A percentile compares a stretch with the other conserved stretches of the same genome.
Conservation (phyloP, 1,140 invertebrate genomes). For the Atta texana region DNA sequence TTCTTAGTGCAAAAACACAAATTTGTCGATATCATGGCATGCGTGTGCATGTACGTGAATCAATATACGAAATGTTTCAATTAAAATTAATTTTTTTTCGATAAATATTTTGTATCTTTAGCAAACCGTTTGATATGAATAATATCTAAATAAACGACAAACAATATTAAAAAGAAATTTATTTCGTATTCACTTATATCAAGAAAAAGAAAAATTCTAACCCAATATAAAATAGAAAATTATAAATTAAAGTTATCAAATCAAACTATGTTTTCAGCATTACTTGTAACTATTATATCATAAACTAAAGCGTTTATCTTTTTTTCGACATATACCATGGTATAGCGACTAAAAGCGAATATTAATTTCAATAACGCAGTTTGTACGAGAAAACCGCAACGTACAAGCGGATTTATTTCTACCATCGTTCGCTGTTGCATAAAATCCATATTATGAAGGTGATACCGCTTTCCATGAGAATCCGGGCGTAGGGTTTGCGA, state of each 20-base stretch:
- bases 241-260: background rate
- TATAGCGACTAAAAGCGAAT: background rate
- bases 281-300: background rate
- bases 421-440: slow-evolving; percentile 52
- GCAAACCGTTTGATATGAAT: background rate
- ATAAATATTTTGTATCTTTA: background rate
- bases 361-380: slow-evolving; percentile 16
- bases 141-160: background rate
- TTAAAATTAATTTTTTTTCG: slow-evolving; percentile 2
- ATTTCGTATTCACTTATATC: background rate
- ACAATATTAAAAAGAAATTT: background rate
- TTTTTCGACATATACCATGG: background rate
- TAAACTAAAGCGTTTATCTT: background rate
- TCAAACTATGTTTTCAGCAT: background rate
- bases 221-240: background rate
- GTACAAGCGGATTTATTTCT: slow-evolving; percentile 33
- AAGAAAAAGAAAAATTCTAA: background rate
- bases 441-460: slow-evolving; percentile 54
- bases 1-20: slow-evolving; percentile 4
- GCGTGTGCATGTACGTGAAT: background rate
- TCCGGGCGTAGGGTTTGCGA: slow-evolving; percentile 17
- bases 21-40: background rate
- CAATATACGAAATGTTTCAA: slow-evolving; percentile 10
- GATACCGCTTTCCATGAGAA: slow-evolving; percentile 38
- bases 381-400: slow-evolving; percentile 22